A percentile compares a stretch with the other conserved stretches of the same genome.
These are phyloP conservation scores for Solenopsis invicta DNA, from an alignment of 1,140 invertebrate species.

Conservation along the genomic window DNA sequence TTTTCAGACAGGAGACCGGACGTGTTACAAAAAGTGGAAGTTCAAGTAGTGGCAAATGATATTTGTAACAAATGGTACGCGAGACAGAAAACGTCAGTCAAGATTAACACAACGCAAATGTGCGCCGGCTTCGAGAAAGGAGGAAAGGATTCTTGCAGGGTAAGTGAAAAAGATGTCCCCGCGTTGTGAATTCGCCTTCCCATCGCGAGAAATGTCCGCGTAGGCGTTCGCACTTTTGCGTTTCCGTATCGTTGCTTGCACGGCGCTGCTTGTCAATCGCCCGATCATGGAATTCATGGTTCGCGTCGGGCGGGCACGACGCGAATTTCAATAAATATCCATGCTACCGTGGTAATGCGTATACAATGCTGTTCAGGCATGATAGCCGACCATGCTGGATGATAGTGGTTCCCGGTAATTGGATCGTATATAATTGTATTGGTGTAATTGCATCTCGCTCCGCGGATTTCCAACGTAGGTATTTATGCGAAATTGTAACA, in stretches of 20 bases:
- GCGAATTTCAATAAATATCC: constrained; percentile 74
- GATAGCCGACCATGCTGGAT: constrained; percentile 51
- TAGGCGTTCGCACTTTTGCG: constrained; percentile 25
- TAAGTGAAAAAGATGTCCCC: constrained; percentile 85
- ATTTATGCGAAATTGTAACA: constrained; percentile 58
- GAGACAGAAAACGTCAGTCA: constrained; percentile 91
- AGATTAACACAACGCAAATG: constrained; percentile 91
- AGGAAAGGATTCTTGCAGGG: constrained; percentile 94
- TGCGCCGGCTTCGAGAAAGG: constrained; percentile 95
- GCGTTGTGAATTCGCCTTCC: background rate
- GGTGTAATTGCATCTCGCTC: constrained; percentile 30
- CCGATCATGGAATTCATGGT: constrained; percentile 67
- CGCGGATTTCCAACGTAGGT: constrained; percentile 18
- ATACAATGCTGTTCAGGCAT: constrained; percentile 55
- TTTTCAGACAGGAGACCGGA: constrained; percentile 89
- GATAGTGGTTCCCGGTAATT: background rate
- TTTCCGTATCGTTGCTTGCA: constrained; percentile 43
- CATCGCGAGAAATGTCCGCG: background rate
- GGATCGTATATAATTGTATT: constrained; percentile 58
- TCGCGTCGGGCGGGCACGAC: constrained; percentile 51
- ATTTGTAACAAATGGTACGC: constrained; percentile 92
- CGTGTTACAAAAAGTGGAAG: constrained; percentile 92
- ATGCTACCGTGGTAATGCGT: constrained; percentile 43
- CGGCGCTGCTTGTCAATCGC: constrained; percentile 60
- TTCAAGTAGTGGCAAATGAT: constrained; percentile 91